phyloP scores from a whole-genome alignment of 2,797 vertebrate genomes.

The Melopsittacus undulatus region DNA sequence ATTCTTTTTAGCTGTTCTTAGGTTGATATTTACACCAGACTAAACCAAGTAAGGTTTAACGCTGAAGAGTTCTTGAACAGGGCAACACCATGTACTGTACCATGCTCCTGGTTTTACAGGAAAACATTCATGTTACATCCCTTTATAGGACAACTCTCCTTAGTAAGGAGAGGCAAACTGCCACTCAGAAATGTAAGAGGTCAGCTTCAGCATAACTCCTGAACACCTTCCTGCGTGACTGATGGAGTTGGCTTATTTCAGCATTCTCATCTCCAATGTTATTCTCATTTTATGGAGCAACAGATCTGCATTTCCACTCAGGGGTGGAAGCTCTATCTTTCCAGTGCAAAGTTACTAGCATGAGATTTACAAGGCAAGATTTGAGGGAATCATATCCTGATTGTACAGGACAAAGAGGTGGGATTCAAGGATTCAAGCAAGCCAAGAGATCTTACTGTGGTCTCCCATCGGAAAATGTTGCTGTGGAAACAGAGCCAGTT shows the following conservation, averaged over 20 bases:
- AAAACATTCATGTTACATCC: neutral
- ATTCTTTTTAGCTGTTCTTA: neutral
- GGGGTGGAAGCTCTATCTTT: neutral
- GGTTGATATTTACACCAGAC: neutral
- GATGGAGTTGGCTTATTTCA: neutral
- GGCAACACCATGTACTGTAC: neutral
- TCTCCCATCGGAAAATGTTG: conserved; percentile 92
- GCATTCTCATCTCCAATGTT: neutral
- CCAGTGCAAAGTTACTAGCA: neutral
- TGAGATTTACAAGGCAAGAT: neutral
- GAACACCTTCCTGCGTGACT: neutral
- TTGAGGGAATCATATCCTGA: neutral
- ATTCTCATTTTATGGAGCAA: neutral
- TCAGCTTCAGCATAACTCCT: neutral
- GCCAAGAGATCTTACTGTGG: conserved; percentile 80
- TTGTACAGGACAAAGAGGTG: neutral
- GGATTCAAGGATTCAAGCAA: neutral
- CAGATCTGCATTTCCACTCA: neutral
- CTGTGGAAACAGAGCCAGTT: conserved; percentile 95
- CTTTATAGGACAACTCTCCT: neutral
- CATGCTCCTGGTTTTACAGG: neutral
- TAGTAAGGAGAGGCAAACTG: neutral
- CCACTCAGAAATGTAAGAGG: neutral
- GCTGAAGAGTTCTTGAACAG: neutral
- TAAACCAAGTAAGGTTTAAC: neutral